Percentiles rank a stretch among this genome's conserved stretches.
Evolutionary conservation across 2,888 invertebrate genomes (phyloP).

Genomic region (Mantis religiosa): DNA sequence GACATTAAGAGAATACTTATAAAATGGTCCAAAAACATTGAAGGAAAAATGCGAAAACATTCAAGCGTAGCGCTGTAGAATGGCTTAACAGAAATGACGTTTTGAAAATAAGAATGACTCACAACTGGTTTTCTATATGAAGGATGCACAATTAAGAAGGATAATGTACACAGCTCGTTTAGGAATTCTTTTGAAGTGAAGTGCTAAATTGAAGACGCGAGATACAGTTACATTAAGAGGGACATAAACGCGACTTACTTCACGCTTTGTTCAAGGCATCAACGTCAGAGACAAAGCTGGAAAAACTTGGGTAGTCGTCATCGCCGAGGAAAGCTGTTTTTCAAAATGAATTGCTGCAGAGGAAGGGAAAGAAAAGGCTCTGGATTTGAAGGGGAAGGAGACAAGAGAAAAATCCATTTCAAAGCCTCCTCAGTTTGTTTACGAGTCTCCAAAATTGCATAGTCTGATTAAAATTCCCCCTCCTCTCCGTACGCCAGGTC

Average conservation of each 20-base stretch:
- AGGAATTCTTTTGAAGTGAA: background rate
- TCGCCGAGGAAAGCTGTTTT: background rate
- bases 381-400: background rate
- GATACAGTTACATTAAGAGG: background rate
- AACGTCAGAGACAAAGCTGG: background rate
- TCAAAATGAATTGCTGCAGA: background rate
- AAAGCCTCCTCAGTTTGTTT: conserved; percentile 12
- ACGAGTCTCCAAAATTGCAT: conserved; percentile 10
- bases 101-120: no score
- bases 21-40: no score
- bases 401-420: background rate
- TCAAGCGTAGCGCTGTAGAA: no score
- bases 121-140: background rate
- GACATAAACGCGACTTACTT: background rate
- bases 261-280: background rate
- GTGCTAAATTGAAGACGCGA: background rate
- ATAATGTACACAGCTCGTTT: background rate
- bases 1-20: no score
- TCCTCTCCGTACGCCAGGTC: background rate
- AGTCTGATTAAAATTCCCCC: conserved; percentile 7
- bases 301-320: background rate
- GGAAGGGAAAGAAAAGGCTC: background rate
- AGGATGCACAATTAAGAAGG: background rate
- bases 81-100: no score
- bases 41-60: no score